Conservation (phyloP, 2,888 invertebrate genomes). For the Drosophila eohydei region DNA sequence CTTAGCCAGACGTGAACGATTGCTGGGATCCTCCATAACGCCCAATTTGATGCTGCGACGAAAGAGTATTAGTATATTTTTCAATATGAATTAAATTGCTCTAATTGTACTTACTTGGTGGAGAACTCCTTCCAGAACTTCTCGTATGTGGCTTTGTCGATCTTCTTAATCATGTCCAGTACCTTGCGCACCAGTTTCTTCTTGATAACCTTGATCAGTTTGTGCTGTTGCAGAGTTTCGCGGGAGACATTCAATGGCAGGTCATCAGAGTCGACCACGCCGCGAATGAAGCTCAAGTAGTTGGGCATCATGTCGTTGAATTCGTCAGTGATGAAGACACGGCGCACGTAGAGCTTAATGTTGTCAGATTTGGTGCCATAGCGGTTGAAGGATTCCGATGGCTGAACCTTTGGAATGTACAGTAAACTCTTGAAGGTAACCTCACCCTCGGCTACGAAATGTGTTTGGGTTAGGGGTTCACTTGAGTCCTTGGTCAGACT, state of each 20-base stretch:
- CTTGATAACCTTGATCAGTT: slow-evolving; percentile 99
- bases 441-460: slow-evolving; percentile 99
- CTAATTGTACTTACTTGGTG: slow-evolving; percentile 90
- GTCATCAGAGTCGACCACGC: slow-evolving; percentile 99
- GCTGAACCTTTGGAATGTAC: slow-evolving; percentile 96
- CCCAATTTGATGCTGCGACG: slow-evolving; percentile 95
- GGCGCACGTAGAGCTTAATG: slow-evolving; percentile 98
- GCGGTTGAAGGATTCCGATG: slow-evolving; percentile 96
- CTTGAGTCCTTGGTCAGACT: slow-evolving; percentile 95
- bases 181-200: slow-evolving; percentile 99
- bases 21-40: slow-evolving; percentile 98
- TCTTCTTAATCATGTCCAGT: slow-evolving; percentile 98
- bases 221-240: slow-evolving; percentile 99
- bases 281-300: slow-evolving; percentile 97
- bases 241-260: slow-evolving; percentile 98
- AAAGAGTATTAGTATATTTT: not conserved
- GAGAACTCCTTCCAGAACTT: slow-evolving; percentile 99
- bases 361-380: slow-evolving; percentile 97
- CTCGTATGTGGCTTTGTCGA: slow-evolving; percentile 94
- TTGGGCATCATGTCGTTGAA: slow-evolving; percentile 99
- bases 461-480: slow-evolving; percentile 92
- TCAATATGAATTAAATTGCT: not conserved
- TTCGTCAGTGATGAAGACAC: slow-evolving; percentile 99
- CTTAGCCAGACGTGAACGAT: slow-evolving; percentile 97
- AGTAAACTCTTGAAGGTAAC: slow-evolving; percentile 99